Evolutionary conservation across 1,140 invertebrate genomes (phyloP).

Genomic region (Aphelinus certus): DNA sequence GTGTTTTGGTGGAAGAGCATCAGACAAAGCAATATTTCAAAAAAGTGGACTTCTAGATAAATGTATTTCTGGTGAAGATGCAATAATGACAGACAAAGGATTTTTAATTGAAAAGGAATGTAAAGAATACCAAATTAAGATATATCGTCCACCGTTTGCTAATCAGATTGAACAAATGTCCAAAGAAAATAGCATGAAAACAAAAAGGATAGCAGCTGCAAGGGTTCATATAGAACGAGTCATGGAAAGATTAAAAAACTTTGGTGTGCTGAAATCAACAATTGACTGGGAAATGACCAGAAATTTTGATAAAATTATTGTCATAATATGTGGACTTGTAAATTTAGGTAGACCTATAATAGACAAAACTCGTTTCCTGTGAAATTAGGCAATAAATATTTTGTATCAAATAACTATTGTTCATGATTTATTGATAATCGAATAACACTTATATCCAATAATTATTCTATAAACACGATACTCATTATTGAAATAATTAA

Average conservation of each 20-base stretch:
- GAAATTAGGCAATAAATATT: no score
- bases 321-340: constrained; percentile 18
- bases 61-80: constrained; percentile 21
- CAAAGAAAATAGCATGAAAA: constrained; percentile 43
- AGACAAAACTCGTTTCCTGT: not conserved
- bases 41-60: constrained; percentile 24
- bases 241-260: constrained; percentile 50
- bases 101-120: constrained; percentile 41
- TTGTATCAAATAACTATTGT: no score
- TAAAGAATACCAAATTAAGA: constrained; percentile 22
- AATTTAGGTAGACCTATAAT: constrained; percentile 23
- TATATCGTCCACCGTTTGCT: constrained; percentile 38
- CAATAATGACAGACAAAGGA: constrained; percentile 43
- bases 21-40: constrained; percentile 50
- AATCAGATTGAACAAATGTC: constrained; percentile 38
- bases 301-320: constrained; percentile 30
- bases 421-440: no score
- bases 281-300: constrained; percentile 26
- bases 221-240: constrained; percentile 39
- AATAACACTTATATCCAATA: no score
- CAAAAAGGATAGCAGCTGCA: constrained; percentile 48
- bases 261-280: constrained; percentile 40
- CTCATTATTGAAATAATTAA: no score
- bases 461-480: no score
- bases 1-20: constrained; percentile 49